Evolutionary conservation across 2,888 invertebrate genomes (phyloP), one percentile per base, ranked within the genome.

Genomic region (Liodrosophila aerea): DNA sequence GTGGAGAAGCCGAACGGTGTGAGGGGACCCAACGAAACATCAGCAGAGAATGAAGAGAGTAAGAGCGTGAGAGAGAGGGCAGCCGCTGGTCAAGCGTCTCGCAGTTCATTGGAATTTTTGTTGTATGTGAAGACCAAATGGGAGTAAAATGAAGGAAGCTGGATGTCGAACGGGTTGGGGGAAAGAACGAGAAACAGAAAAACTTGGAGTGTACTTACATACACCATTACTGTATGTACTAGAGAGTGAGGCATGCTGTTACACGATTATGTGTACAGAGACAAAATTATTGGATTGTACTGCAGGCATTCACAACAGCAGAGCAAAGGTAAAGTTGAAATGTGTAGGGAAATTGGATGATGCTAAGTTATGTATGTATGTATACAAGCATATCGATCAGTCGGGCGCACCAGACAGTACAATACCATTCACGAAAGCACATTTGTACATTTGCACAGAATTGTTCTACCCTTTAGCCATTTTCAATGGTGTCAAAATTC

Each of bases 101-200:
- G 47, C 41, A 61, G 70, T 70, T 69, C 70, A 61, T 61, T 61
- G 69, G 69, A 70, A 69, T 64, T 72, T 72, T 41, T 45, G 67
- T 67, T 56, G 64, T 64, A 57, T 64, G 54, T 45, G 64, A 72
- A 40, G 22, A 57, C 56, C 31, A 54, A 67, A 64, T 67, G 63
- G 52, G 57, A 60, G 46, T 43, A 57, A 54, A 54, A 40, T 58
- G 31, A 29, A 51, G 70, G 65, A 64, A 70, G 52, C 46, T 64
- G 43, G 16, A 7, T 4, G 34, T 36, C 53, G 43, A 22, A 16
- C 47, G 11, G 40, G 36, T 36, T 36, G 41, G 33, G 30, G 8
- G 27, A 13, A 27, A 36, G 45, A 56, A 49, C 30, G 30, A 41
- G 52, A 33, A 39, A 53, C 69, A 45, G 43, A 64, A 59, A 39